A percentile compares a stretch with the other conserved stretches of the same genome.
Evolutionary conservation across 2,113 vertebrate genomes (phyloP).

Genomic region (Ifrita kowaldi): DNA sequence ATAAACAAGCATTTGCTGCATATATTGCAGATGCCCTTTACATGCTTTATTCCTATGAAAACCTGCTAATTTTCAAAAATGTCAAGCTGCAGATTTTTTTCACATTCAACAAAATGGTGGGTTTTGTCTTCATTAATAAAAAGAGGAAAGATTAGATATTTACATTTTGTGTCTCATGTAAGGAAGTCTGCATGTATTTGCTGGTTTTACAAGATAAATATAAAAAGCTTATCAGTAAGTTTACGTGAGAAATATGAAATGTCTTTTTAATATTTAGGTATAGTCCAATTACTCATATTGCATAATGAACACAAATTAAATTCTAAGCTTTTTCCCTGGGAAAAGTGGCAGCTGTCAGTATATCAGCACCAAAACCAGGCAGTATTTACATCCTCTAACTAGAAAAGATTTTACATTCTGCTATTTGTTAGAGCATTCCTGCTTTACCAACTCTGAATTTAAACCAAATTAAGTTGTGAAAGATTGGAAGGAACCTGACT

Average conservation of each 20-base stretch:
- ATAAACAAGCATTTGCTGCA: background rate
- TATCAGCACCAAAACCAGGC: background rate
- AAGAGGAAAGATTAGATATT: background rate
- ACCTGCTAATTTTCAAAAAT: background rate
- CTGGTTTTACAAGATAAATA: background rate
- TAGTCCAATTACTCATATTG: background rate
- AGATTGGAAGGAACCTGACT: background rate
- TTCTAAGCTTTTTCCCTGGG: background rate
- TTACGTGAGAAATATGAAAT: background rate
- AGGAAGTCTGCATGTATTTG: background rate
- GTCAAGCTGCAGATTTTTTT: background rate
- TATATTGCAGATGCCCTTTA: background rate
- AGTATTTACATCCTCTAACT: background rate
- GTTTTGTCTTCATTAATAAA: background rate
- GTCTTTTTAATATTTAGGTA: background rate
- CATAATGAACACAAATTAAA: background rate
- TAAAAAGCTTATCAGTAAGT: background rate
- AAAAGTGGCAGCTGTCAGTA: background rate
- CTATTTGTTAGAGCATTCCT: background rate
- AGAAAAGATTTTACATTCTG: background rate
- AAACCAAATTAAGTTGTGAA: background rate
- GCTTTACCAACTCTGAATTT: background rate
- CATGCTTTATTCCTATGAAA: background rate
- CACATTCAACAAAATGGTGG: background rate
- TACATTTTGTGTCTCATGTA: background rate